Evolutionary conservation across 2,888 invertebrate genomes (phyloP).

Genomic region (Dasysyrphus albostriatus): DNA sequence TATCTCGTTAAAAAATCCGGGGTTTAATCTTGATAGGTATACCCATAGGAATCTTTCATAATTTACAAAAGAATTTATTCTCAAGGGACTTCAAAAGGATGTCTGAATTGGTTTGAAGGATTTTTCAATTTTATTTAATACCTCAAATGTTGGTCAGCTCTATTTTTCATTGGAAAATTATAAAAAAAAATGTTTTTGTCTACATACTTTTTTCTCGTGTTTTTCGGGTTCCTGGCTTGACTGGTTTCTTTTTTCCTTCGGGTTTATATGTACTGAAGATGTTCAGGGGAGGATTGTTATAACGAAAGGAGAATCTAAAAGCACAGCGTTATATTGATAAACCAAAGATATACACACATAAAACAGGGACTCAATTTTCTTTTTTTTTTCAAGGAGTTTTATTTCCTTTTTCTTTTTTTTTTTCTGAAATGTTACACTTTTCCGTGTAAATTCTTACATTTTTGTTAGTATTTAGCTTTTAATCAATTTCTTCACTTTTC

Average conservation of each 20-base stretch:
- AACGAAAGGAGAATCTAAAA: constrained; percentile 49
- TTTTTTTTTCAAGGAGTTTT: constrained; percentile 33
- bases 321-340: constrained; percentile 62
- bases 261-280: constrained; percentile 59
- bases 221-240: constrained; percentile 51
- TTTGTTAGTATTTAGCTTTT: constrained; percentile 26
- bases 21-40: constrained; percentile 7
- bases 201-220: constrained; percentile 68
- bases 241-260: constrained; percentile 27
- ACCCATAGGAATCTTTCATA: constrained; percentile 18
- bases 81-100: constrained; percentile 10
- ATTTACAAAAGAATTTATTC: constrained; percentile 9
- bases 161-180: constrained; percentile 42
- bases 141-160: background rate
- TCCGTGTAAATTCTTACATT: constrained; percentile 51
- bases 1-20: constrained; percentile 43
- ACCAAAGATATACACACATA: constrained; percentile 72
- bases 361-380: constrained; percentile 65
- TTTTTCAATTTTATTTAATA: constrained; percentile 51
- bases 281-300: constrained; percentile 44
- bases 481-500: constrained; percentile 20
- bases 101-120: constrained; percentile 1
- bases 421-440: constrained; percentile 13
- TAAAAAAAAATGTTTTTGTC: constrained; percentile 4
- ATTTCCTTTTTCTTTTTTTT: constrained; percentile 4